These are phyloP conservation scores for Microcebus lehilahytsara DNA, from an alignment of 2,113 vertebrate genomes.

Conservation along the genomic window DNA sequence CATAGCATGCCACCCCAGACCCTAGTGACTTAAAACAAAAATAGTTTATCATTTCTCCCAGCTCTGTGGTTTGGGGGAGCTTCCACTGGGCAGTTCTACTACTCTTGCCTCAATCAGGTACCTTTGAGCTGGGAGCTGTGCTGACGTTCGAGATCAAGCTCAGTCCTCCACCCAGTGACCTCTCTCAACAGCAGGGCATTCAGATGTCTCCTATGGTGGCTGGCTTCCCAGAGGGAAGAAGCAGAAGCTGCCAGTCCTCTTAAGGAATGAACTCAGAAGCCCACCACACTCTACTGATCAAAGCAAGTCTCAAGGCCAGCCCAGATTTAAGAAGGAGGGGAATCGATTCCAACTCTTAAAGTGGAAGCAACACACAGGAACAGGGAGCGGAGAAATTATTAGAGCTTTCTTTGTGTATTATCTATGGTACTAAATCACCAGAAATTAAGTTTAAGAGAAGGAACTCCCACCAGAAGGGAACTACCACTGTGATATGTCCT, in stretches of 20 bases:
- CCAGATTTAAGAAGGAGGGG: background rate
- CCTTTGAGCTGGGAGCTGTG: background rate
- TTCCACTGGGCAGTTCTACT: background rate
- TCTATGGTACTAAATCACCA: background rate
- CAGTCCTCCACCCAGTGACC: background rate
- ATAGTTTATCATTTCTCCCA: background rate
- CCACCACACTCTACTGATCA: background rate
- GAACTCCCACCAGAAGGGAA: background rate
- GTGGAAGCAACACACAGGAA: background rate
- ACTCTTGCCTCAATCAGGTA: background rate
- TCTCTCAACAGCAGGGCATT: background rate
- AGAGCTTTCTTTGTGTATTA: background rate
- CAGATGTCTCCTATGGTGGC: background rate
- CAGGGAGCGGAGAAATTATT: background rate
- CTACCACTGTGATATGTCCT: background rate
- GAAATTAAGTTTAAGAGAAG: slow-evolving; percentile 11
- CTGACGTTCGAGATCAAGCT: background rate
- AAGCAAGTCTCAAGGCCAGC: background rate
- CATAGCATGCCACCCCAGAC: background rate
- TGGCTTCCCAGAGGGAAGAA: background rate
- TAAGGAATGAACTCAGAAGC: background rate
- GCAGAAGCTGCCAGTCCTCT: background rate
- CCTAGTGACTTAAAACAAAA: background rate
- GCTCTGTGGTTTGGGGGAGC: background rate
- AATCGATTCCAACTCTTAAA: background rate